Evolutionary conservation across 2,797 vertebrate genomes (phyloP), one percentile per base, ranked within the genome.

Genomic region (Psittacula derbiana): DNA sequence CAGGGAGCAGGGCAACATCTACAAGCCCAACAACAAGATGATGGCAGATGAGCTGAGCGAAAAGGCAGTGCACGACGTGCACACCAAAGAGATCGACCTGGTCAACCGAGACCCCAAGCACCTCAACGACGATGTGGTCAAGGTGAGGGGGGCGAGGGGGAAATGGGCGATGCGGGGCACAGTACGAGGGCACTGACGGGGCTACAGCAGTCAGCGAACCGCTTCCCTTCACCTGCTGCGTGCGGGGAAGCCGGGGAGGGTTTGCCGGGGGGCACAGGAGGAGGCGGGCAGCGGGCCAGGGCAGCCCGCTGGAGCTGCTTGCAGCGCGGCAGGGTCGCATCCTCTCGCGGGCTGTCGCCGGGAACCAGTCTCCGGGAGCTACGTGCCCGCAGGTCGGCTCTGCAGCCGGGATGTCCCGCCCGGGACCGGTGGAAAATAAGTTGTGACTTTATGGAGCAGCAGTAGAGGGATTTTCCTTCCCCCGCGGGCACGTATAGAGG

Each of bases 21-120:
- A 99, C 98, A 99, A 99, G 94, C 99, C 99, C 50, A 99, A 99
- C 97, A 99, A 99, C 98, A 99, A 99, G 98, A 98, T 98, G 96
- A 99, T 99, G 99, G 99, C 99, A 91, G 99, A 99, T 96, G 99
- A 99, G 60, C 72, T 99, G 95, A 98, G 98, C 96, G 99, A 99
- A 97, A 99, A 99, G 95, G 98, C 98, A 62, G 88, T 98, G 98
- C 98, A 98, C 38, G 99, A 99, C 79, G 96, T 99, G 91, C 99
- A 99, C 98, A 99, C 99, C 91, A 99, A 99, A 88, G 99, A 99
- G 98, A 99, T 99, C 74, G 99, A 99, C 97, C 97, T 99, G 98
- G 99, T 99, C 93, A 99, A 99, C 97, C 97, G 99, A 72, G 99
- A 99, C 93, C 99, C 99, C 46, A 99, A 99, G 90, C 98, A 98